Evolutionary conservation across 2,888 invertebrate species (phyloP), one percentile per base, ranked within the genome.

Genomic region (Elgonia sp.): DNA sequence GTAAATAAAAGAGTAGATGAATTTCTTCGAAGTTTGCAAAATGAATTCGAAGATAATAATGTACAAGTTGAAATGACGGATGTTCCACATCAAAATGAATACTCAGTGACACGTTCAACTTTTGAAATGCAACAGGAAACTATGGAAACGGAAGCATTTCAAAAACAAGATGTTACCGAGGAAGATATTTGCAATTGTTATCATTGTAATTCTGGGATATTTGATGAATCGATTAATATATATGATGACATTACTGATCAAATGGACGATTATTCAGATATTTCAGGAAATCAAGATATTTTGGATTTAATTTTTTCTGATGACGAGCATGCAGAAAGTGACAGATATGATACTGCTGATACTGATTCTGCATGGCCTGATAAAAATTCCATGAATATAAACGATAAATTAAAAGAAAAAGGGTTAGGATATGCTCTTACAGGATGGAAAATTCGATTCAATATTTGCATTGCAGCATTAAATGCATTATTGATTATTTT

Each of bases 401-500:
- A 46, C 2, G 16, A 46, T 10, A 2, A 46, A 46, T 16, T 10
- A 46, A 46, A 29, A 29, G 29, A 46, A 14, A 46, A 46, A 46
- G 46, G 46, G 10, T 46, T 46, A 46, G 46, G 16, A 46, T 46
- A 7, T 2, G 46, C 62, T 29, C 21, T 62, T 29, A 29, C 21
- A 62, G 18, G 20, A 57, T 57, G 55, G 55, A 57, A n/a, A 57
- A 16, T 20, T n/a, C 8, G n/a, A 18, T 63, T 29, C 9, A 63
- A 63, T 18, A 63, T 63, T 63, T 29, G n/a, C 6, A 21, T 63
- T 2, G 37, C 39, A 5, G 63, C 39, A 63, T 21, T 81, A 0
- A 70, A n/a, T 42, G 55, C 40, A 5, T 55, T 81, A 53, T 57
- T 83, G 12, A 16, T 5, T 16, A 67, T 75, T 53, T 53, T 83